A percentile compares a stretch with the other conserved stretches of the same genome.
Evolutionary conservation across 2,888 invertebrate species (phyloP).

Genomic region (Alviniconcha strummeri): DNA sequence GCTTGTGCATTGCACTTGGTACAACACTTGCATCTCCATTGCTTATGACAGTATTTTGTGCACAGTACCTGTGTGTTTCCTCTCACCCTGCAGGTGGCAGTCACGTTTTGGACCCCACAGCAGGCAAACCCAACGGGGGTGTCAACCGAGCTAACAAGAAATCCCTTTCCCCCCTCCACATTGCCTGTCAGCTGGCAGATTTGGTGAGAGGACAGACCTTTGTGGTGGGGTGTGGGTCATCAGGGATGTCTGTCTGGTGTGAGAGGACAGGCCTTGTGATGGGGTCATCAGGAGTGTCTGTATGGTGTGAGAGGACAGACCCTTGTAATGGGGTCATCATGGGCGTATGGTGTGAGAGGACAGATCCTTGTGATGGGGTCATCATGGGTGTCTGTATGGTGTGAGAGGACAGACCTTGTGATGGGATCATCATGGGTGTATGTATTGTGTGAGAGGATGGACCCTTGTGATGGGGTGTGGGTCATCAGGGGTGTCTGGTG

Average conservation of each 20-base stretch:
- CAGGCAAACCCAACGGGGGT: constrained; percentile 54
- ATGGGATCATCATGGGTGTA: no score
- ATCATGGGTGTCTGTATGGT: not conserved
- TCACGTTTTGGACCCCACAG: constrained; percentile 35
- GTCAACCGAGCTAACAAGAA: constrained; percentile 62
- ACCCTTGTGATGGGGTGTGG: no score
- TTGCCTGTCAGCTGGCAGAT: constrained; percentile 58
- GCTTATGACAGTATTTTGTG: no score
- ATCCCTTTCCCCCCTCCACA: constrained; percentile 69
- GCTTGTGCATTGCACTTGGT: no score
- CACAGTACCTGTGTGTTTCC: no score
- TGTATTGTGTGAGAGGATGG: no score
- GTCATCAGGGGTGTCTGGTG: no score
- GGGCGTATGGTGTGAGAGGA: not conserved
- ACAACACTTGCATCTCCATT: no score
- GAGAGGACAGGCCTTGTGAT: no score
- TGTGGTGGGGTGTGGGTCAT: not conserved
- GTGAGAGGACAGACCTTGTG: not conserved
- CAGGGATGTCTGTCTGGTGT: no score
- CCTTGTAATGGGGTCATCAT: not conserved
- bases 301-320: not conserved
- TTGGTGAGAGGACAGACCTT: constrained; percentile 48
- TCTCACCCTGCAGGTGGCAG: not conserved
- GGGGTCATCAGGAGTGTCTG: not conserved
- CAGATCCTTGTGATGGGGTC: not conserved